phyloP scores from a whole-genome alignment of 2,888 invertebrate genomes.

The Toxonevra muliebris region DNA sequence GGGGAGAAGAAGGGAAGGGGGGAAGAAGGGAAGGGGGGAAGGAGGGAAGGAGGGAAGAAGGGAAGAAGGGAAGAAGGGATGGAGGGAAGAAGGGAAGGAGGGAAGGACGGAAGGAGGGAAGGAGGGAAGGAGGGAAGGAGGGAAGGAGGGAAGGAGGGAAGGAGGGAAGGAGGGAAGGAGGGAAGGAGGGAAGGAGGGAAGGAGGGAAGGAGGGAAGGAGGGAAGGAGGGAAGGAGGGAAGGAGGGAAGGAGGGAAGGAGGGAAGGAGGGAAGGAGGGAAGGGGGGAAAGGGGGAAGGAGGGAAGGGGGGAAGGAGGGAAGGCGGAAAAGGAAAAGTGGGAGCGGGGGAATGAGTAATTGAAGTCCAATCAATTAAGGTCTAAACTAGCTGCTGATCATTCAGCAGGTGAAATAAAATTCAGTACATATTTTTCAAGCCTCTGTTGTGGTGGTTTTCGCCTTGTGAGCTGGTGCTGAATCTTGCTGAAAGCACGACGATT shows the following conservation, averaged over 20 bases:
- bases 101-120: not conserved
- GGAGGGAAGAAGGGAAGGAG: not conserved
- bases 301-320: not conserved
- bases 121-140: no score
- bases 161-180: not conserved
- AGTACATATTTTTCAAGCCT: no score
- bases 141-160: not conserved
- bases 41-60: no score
- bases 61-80: no score
- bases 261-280: not conserved
- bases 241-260: not conserved
- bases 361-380: no score
- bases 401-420: no score
- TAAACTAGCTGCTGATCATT: no score
- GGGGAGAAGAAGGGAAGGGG: not conserved
- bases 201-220: not conserved
- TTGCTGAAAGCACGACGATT: no score
- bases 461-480: no score
- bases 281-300: not conserved
- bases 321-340: not conserved
- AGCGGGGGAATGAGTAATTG: not conserved
- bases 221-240: not conserved
- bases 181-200: not conserved
- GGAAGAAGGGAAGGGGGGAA: not conserved
- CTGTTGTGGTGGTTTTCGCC: no score